phyloP scores from a whole-genome alignment of 2,113 vertebrate genomes.

The Corythoichthys intestinalis region DNA sequence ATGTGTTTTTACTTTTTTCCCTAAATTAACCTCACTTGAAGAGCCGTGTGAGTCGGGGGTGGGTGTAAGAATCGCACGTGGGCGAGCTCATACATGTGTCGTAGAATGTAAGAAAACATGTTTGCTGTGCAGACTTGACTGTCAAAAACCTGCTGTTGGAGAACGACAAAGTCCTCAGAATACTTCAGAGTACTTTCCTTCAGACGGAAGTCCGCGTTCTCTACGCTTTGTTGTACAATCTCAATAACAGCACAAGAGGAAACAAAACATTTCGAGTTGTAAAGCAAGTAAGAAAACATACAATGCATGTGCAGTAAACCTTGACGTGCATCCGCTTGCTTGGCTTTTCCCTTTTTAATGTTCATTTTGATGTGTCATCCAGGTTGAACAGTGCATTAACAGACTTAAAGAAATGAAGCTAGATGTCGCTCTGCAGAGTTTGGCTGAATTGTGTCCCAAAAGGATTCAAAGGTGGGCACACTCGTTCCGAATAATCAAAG shows the following conservation, averaged over 20 bases:
- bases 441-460: constrained; percentile 64
- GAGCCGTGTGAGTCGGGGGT: too few species aligned
- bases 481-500: neutral
- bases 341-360: neutral
- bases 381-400: constrained; percentile 76
- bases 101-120: neutral
- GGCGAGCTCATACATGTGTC: neutral
- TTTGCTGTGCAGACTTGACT: constrained; percentile 4
- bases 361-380: neutral
- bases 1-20: fast-evolving
- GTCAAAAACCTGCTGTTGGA: constrained; percentile 12
- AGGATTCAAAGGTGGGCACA: constrained; percentile 52
- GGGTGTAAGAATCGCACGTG: constrained; percentile 20
- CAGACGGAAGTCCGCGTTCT: constrained; percentile 68
- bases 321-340: neutral
- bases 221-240: constrained; percentile 60
- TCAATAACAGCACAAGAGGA: constrained; percentile 56
- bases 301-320: neutral
- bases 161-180: constrained; percentile 36
- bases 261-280: constrained; percentile 65
- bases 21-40: too few species aligned
- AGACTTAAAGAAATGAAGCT: constrained; percentile 72
- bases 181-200: constrained; percentile 57
- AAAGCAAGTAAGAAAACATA: constrained; percentile 61
- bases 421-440: constrained; percentile 52